A percentile compares a stretch with the other conserved stretches of the same genome.
Conservation (phyloP, 2,113 vertebrate genomes). For the Urocynchramus pylzowi region DNA sequence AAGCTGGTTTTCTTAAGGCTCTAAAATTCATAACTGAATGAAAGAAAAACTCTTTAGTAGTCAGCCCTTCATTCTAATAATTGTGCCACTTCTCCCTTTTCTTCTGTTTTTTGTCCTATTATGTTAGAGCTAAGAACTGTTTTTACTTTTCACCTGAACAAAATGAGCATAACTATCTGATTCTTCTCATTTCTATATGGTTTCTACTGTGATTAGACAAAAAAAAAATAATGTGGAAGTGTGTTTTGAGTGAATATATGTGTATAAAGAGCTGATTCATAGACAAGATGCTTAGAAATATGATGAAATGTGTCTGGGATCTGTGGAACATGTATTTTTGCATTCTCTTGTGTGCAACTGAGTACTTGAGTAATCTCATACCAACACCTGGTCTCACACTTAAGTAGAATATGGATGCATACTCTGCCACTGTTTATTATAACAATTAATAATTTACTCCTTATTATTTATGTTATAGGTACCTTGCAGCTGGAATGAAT, state of each 20-base stretch:
- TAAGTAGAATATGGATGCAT: neutral
- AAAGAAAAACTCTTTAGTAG: neutral
- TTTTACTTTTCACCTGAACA: neutral
- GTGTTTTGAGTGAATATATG: neutral
- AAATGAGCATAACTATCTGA: neutral
- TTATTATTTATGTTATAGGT: neutral
- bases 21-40: neutral
- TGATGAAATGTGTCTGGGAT: neutral
- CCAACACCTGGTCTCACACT: neutral
- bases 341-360: neutral
- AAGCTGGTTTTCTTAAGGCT: neutral
- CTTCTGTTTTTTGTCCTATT: neutral
- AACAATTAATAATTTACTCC: neutral
- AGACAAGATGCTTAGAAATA: neutral
- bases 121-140: rapidly evolving
- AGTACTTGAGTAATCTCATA: neutral
- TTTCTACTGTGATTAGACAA: neutral
- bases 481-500: neutral
- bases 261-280: neutral
- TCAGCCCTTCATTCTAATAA: neutral
- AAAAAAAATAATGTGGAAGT: neutral
- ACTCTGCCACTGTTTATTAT: neutral
- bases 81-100: neutral
- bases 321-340: neutral
- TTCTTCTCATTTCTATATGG: neutral